Evolutionary conservation across 1,140 invertebrate genomes (phyloP), one percentile per base, ranked within the genome.

Genomic region (Drosophila pachea): DNA sequence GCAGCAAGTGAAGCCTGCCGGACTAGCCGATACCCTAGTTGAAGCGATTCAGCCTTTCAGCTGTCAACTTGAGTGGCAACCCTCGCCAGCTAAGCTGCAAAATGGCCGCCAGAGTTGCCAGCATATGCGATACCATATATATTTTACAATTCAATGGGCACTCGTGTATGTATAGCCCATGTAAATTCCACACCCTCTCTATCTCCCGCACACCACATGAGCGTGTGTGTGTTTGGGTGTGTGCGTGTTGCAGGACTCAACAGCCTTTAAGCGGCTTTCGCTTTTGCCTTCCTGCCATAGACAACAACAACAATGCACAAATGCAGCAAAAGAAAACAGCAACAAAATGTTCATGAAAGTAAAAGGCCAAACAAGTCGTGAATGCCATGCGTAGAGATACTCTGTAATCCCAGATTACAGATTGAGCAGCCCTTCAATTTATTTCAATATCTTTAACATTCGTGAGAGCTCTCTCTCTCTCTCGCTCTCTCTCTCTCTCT

Each of bases 91-190:
- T 73, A 70, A 73, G 61, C 61, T 65, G 38, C 48, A 70, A 73
- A 63, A 73, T 73, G 66, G 60, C 66, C 58, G 40, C 66, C 35
- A 63, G 45, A 69, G 36, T 29, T 42, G 52, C 53, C 59, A 68
- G 64, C 75, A 78, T 71, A 74, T 82, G 78, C 58, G 71, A 65
- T 71, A 22, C 1, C 70, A 50, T 74, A 63, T 71, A 72, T 84
- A 84, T 78, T 83, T 82, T 73, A 84, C 79, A 78, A 84, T 82
- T 84, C 75, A 82, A 82, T 84, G 75, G 75, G 71, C 70, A 64
- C 59, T 68, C 72, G 61, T 69, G 63, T 79, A 59, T 74, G 74
- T 62, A 67, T 38, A 59, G 68, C 35, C 61, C 54, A 64, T 65
- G 68, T 70, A 65, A 65, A 65, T 65, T 65, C 53, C 61, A 58